A percentile compares a stretch with the other conserved stretches of the same genome.
phyloP scores from a whole-genome alignment of 2,888 invertebrate species.

The Hyalella azteca region DNA sequence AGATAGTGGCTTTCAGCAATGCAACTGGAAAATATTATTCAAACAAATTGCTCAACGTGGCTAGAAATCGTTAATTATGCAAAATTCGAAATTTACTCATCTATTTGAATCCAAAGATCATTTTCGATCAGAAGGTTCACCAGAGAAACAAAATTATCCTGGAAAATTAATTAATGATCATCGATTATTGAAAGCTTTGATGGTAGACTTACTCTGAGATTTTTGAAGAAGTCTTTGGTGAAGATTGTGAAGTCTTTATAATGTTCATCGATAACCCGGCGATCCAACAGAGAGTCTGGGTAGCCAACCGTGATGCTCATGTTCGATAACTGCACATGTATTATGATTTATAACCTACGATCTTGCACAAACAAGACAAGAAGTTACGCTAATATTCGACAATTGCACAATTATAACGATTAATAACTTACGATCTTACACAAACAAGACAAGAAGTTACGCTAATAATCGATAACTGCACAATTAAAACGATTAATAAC shows the following conservation, averaged over 20 bases:
- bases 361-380: background rate
- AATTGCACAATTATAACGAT: slow-evolving; percentile 62
- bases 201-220: slow-evolving; percentile 46
- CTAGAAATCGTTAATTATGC: no score
- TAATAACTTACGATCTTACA: background rate
- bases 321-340: slow-evolving; percentile 63
- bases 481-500: background rate
- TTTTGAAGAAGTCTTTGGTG: slow-evolving; percentile 57
- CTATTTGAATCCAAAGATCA: no score
- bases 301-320: slow-evolving; percentile 66
- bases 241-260: slow-evolving; percentile 57
- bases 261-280: slow-evolving; percentile 63
- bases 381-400: slow-evolving; percentile 64
- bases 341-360: background rate
- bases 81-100: no score
- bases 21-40: no score
- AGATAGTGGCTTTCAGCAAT: no score
- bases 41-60: no score
- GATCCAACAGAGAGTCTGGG: slow-evolving; percentile 62
- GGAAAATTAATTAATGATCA: no score
- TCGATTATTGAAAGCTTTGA: no score
- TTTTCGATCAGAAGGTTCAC: no score
- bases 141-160: no score
- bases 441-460: slow-evolving; percentile 62
- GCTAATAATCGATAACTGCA: slow-evolving; percentile 65